Evolutionary conservation across 2,113 vertebrate genomes (phyloP).

Genomic region (Rhea pennata): DNA sequence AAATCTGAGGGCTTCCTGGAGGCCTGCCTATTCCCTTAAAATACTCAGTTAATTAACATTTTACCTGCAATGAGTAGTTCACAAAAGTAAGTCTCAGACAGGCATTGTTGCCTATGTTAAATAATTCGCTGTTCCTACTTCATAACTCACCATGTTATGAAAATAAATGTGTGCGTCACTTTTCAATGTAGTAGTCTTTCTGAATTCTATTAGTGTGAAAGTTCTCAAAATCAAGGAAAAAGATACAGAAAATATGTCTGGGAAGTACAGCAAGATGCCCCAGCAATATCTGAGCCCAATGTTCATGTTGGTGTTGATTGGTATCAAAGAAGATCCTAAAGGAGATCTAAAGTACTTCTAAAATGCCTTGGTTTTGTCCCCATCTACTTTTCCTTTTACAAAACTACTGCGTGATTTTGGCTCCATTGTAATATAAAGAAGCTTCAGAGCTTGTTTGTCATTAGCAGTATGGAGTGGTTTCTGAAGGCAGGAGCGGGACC

Average conservation of each 20-base stretch:
- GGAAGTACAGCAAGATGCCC: not conserved
- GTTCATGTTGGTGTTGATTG: not conserved
- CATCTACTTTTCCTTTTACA: not conserved
- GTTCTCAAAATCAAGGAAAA: not conserved
- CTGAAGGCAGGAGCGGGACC: not conserved
- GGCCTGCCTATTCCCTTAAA: conserved; percentile 19
- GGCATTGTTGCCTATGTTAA: not conserved
- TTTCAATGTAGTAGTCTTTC: not conserved
- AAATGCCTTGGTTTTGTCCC: not conserved
- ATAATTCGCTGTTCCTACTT: not conserved
- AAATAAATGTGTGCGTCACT: not conserved
- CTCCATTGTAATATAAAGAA: not conserved
- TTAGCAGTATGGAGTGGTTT: not conserved
- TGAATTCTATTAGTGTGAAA: not conserved
- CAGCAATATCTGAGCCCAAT: not conserved
- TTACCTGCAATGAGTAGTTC: conserved; percentile 32
- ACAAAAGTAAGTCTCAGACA: not conserved
- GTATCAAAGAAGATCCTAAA: not conserved
- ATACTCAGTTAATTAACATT: conserved; percentile 33
- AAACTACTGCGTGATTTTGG: not conserved
- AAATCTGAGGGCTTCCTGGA: conserved; percentile 4
- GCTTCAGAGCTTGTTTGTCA: not conserved
- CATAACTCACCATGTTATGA: not conserved
- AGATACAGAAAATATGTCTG: not conserved
- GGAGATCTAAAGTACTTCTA: not conserved